Conservation (phyloP, 2,797 vertebrate species). For the Pterois miles region DNA sequence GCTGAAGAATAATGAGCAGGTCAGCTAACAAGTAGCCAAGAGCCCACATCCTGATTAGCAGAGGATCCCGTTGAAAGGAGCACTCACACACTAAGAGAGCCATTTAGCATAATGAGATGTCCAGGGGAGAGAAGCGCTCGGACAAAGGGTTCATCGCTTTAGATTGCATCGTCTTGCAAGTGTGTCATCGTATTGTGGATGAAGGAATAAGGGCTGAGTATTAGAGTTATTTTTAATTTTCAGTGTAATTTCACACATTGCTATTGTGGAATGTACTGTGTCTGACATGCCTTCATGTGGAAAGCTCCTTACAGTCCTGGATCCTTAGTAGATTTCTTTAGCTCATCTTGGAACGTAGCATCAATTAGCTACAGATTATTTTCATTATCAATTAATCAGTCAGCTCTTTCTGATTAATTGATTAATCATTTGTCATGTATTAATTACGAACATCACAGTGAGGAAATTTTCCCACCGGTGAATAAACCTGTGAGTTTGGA, state of each 20-base stretch:
- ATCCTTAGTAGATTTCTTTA: background rate
- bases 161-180: constrained; percentile 44
- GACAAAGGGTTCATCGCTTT: constrained; percentile 48
- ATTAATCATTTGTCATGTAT: too few species aligned
- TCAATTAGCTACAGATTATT: too few species aligned
- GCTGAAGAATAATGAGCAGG: constrained; percentile 75
- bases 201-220: constrained; percentile 4
- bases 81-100: constrained; percentile 56
- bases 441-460: too few species aligned
- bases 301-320: background rate
- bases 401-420: too few species aligned
- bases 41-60: constrained; percentile 72
- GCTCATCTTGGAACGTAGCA: background rate
- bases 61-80: constrained; percentile 55
- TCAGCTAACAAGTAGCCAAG: constrained; percentile 73
- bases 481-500: too few species aligned
- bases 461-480: too few species aligned
- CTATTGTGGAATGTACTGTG: background rate
- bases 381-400: too few species aligned
- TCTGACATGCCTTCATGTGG: background rate
- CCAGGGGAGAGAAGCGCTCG: constrained; percentile 53
- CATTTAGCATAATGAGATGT: constrained; percentile 77
- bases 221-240: background rate
- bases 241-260: constrained; percentile 13
- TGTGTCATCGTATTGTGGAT: constrained; percentile 32